Evolutionary conservation across 2,797 vertebrate species (phyloP).

Genomic region (Amblyraja radiata): DNA sequence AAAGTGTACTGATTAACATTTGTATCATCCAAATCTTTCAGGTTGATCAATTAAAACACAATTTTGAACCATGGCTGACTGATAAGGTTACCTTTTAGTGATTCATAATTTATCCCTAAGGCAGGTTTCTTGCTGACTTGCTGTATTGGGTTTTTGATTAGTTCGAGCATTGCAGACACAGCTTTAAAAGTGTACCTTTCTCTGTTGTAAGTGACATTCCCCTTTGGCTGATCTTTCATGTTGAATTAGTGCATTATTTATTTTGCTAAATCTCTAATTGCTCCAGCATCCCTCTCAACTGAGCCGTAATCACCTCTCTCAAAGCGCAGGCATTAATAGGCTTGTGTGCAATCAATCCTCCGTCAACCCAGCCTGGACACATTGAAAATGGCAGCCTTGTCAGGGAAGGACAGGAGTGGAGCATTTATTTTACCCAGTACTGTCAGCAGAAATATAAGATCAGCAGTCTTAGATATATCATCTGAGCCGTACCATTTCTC

Average conservation of each 20-base stretch:
- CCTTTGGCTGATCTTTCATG: neutral
- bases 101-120: constrained; percentile 1
- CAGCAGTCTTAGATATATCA: neutral
- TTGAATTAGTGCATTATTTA: constrained; percentile 16
- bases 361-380: too few relatives aligned
- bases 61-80: neutral
- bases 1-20: neutral
- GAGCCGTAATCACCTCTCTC: neutral
- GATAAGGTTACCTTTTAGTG: constrained; percentile 26
- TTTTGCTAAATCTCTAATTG: neutral
- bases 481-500: neutral
- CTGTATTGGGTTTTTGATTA: neutral
- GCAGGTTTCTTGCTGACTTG: constrained; percentile 6
- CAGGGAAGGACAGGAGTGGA: neutral
- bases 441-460: neutral
- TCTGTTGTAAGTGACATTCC: neutral
- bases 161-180: neutral
- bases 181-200: neutral
- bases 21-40: constrained; percentile 13
- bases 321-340: neutral
- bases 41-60: constrained; percentile 24
- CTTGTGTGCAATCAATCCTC: neutral
- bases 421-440: neutral
- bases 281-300: neutral
- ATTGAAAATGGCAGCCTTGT: neutral